Evolutionary conservation across 2,888 invertebrate genomes (phyloP).

Genomic region (Eledone cirrhosa): DNA sequence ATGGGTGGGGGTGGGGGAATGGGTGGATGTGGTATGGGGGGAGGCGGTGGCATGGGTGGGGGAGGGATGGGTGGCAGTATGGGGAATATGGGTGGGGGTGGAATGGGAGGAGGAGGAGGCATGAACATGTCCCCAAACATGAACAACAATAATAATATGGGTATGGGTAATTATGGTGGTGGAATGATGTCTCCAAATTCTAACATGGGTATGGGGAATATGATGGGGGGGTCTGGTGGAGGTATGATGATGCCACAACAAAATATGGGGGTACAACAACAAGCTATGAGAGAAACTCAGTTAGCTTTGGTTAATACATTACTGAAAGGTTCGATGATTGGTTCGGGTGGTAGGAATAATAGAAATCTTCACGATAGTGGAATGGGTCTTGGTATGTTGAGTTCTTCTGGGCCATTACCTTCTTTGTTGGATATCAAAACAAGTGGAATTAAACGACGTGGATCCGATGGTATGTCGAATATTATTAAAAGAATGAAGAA

Average conservation of each 20-base stretch:
- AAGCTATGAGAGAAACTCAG: conserved; percentile 23
- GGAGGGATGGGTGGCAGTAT: conserved; percentile 12
- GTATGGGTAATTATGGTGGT: conserved; percentile 15
- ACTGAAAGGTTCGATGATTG: conserved; percentile 25
- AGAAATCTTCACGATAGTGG: not conserved
- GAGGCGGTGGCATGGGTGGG: not conserved
- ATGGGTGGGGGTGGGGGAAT: not conserved
- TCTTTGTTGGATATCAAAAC: conserved; percentile 28
- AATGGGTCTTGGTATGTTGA: conserved; percentile 21
- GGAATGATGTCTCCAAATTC: conserved; percentile 3
- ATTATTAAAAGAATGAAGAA: conserved; percentile 17
- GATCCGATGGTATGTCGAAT: conserved; percentile 17
- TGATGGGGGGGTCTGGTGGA: conserved; percentile 14
- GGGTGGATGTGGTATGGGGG: not conserved
- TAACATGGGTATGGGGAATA: conserved; percentile 26
- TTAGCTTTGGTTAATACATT: conserved; percentile 23
- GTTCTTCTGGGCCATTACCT: conserved; percentile 14
- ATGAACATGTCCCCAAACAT: conserved; percentile 24
- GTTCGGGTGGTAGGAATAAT: conserved; percentile 3
- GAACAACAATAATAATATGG: conserved; percentile 14
- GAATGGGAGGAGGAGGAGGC: not conserved
- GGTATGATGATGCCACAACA: conserved; percentile 22
- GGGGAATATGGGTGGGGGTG: not conserved
- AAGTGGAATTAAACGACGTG: conserved; percentile 21
- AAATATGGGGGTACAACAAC: conserved; percentile 17